Conservation (phyloP, 2,113 vertebrate genomes). For the Nannobrachium achirus region DNA sequence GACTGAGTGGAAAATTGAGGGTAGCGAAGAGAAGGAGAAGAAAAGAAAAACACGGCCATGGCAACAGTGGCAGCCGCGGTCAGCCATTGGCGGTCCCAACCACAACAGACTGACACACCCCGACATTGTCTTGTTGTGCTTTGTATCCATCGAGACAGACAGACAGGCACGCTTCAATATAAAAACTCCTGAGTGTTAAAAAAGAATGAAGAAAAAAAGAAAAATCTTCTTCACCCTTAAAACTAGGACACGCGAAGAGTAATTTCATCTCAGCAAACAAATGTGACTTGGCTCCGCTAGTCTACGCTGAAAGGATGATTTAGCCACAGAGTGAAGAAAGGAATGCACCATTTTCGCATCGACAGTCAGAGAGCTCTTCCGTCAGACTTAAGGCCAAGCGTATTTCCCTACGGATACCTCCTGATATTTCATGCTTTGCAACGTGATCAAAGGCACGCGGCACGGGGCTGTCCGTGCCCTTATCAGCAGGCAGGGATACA, state of each 20-base stretch:
- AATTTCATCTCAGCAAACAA: slow-evolving; percentile 33
- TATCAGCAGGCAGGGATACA: slow-evolving; percentile 34
- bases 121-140: slow-evolving; percentile 28
- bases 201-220: slow-evolving; percentile 20
- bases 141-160: slow-evolving; percentile 30
- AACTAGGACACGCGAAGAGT: not conserved
- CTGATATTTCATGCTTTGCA: slow-evolving; percentile 13
- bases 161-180: slow-evolving; percentile 4
- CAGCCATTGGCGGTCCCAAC: slow-evolving; percentile 56
- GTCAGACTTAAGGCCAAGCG: not conserved
- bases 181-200: too few species aligned
- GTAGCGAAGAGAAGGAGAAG: too few species aligned
- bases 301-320: not conserved
- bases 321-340: slow-evolving; percentile 8
- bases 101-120: slow-evolving; percentile 70
- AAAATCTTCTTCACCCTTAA: slow-evolving; percentile 30
- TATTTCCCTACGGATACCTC: not conserved
- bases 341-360: not conserved
- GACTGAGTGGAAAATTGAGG: slow-evolving; percentile 51
- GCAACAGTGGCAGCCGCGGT: slow-evolving; percentile 39
- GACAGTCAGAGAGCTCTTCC: not conserved
- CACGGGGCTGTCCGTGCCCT: slow-evolving; percentile 30
- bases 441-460: slow-evolving; percentile 50
- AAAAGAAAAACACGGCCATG: slow-evolving; percentile 34
- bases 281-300: slow-evolving; percentile 12